Evolutionary conservation across 2,888 invertebrate genomes (phyloP).

Genomic region (Dicycla oo): DNA sequence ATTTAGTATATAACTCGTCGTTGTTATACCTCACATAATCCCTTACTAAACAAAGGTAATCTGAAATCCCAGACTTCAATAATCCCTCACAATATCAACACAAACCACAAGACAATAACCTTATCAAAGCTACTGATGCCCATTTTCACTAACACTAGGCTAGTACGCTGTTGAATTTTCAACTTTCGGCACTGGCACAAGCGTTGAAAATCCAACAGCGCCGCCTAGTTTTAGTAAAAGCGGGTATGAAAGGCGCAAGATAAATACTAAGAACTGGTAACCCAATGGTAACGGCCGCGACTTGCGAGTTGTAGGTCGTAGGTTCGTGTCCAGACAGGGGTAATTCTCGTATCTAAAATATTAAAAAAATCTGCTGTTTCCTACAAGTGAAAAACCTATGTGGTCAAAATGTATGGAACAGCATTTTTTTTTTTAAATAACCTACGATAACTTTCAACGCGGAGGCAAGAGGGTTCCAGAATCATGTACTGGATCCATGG

Average conservation of each 20-base stretch:
- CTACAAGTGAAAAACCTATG: too few relatives aligned
- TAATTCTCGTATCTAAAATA: too few relatives aligned
- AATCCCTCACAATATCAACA: constrained; percentile 2
- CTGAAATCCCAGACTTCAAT: not conserved
- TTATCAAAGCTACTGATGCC: not conserved
- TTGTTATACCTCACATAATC: not conserved
- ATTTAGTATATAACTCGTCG: not conserved
- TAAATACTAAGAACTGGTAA: not conserved
- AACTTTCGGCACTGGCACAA: not conserved
- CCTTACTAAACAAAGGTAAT: not conserved
- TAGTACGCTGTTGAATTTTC: not conserved
- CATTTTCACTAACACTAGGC: too few relatives aligned
- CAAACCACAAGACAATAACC: not conserved
- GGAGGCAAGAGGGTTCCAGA: too few relatives aligned
- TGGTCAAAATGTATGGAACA: too few relatives aligned
- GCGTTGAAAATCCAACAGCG: not conserved
- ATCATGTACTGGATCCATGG: too few relatives aligned
- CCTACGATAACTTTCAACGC: too few relatives aligned
- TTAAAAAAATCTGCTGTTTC: too few relatives aligned
- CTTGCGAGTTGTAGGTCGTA: too few relatives aligned
- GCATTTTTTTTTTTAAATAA: too few relatives aligned
- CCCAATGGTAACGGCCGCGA: too few relatives aligned
- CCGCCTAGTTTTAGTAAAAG: not conserved
- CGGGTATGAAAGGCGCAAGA: not conserved
- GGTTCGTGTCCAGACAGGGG: too few relatives aligned